Percentiles rank a stretch among this genome's conserved stretches.
Evolutionary conservation across 2,797 vertebrate species (phyloP).

Genomic region (Gastrophryne carolinensis): DNA sequence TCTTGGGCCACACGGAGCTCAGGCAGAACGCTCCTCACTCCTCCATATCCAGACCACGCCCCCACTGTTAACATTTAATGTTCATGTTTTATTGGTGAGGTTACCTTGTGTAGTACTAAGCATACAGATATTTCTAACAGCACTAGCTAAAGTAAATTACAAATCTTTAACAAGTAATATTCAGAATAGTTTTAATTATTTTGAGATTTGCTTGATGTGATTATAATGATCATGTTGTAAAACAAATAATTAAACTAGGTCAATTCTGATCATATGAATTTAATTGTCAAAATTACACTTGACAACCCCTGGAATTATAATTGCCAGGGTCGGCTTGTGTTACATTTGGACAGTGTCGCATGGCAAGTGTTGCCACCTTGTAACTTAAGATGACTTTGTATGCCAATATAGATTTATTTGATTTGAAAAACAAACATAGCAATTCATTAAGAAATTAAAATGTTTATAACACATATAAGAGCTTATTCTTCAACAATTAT

Average conservation of each 20-base stretch:
- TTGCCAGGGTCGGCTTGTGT: neutral
- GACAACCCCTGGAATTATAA: neutral
- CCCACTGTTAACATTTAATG: too few species aligned
- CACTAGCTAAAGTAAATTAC: neutral
- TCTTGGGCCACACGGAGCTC: too few species aligned
- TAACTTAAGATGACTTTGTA: neutral
- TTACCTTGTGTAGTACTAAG: too few species aligned
- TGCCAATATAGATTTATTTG: too few species aligned
- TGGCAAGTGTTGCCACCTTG: neutral
- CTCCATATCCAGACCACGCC: too few species aligned
- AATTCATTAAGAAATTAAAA: too few species aligned
- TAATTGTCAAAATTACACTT: neutral
- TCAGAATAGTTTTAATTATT: constrained; percentile 1
- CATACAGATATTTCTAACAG: neutral
- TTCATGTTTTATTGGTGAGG: too few species aligned
- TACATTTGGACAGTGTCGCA: neutral
- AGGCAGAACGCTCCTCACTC: too few species aligned
- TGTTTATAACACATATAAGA: too few species aligned
- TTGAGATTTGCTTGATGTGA: neutral
- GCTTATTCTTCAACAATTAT: too few species aligned
- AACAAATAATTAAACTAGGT: constrained; percentile 7
- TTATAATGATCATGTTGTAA: constrained; percentile 35
- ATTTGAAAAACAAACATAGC: too few species aligned
- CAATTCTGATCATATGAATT: neutral
- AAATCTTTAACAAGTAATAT: constrained; percentile 1